Conservation (phyloP, 2,888 invertebrate species). For the Chymomyza procnemis region DNA sequence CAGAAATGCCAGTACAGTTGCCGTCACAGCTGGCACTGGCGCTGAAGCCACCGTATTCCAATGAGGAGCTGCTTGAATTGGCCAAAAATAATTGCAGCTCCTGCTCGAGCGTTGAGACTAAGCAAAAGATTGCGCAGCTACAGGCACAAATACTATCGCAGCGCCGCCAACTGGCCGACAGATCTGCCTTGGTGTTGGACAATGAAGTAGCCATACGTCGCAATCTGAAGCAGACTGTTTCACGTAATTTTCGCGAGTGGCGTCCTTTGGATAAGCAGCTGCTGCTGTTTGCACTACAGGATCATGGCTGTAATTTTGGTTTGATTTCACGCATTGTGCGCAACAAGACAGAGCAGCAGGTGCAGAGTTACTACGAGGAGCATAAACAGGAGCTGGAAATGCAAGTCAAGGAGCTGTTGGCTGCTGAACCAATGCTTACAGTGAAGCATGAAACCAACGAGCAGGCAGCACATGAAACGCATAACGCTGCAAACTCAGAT, state of each 20-base stretch:
- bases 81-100: neutral
- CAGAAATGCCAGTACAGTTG: neutral
- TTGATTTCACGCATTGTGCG: constrained; percentile 2
- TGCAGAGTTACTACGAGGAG: neutral
- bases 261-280: neutral
- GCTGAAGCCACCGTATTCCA: neutral
- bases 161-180: neutral
- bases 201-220: neutral
- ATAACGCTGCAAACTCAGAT: no score
- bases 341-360: constrained; percentile 3
- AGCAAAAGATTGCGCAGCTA: neutral
- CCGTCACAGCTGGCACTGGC: neutral
- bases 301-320: neutral
- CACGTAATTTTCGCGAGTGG: constrained; percentile 1
- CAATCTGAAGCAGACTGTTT: neutral
- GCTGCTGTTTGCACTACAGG: neutral
- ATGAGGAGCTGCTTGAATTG: neutral
- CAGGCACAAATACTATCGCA: neutral
- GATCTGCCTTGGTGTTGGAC: neutral
- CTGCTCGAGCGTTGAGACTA: neutral
- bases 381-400: neutral
- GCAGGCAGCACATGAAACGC: no score
- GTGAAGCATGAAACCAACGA: neutral
- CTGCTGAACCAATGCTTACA: neutral
- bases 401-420: neutral